Conservation (phyloP, 1,140 invertebrate genomes). For the Hyles vespertilio region DNA sequence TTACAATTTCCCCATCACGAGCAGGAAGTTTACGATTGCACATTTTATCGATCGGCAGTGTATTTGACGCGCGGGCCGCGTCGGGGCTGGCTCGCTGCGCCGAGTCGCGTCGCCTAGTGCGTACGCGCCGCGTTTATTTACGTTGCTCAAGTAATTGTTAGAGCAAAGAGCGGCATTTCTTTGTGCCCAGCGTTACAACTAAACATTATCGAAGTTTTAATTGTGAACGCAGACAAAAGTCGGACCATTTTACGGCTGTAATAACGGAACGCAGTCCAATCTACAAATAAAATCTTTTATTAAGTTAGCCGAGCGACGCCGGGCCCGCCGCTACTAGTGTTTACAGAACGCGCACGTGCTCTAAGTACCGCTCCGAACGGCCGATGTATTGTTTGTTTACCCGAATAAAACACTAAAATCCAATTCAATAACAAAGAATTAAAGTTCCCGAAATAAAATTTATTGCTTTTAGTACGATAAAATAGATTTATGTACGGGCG, state of each 20-base stretch:
- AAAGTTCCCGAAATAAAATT: conserved; percentile 76
- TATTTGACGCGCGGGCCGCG: conserved; percentile 22
- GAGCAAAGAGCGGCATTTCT: conserved; percentile 62
- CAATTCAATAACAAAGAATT: conserved; percentile 76
- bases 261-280: conserved; percentile 38
- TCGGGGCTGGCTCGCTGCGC: background rate
- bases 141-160: conserved; percentile 47
- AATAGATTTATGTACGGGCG: conserved; percentile 71
- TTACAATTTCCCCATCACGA: conserved; percentile 59
- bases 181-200: conserved; percentile 51
- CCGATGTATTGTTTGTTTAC: conserved; percentile 72
- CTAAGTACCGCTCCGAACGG: conserved; percentile 56
- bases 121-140: conserved; percentile 51
- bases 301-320: conserved; percentile 52
- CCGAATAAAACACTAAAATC: conserved; percentile 75
- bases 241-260: conserved; percentile 44
- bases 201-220: conserved; percentile 70
- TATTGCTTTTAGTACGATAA: conserved; percentile 72
- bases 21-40: conserved; percentile 66
- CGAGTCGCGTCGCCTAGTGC: background rate
- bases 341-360: conserved; percentile 61
- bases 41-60: conserved; percentile 57
- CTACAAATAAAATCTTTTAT: conserved; percentile 69
- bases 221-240: conserved; percentile 67
- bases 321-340: conserved; percentile 45